Evolutionary conservation across 2,113 vertebrate genomes (phyloP), one percentile per base, ranked within the genome.

Genomic region (Podarcis raffonei): DNA sequence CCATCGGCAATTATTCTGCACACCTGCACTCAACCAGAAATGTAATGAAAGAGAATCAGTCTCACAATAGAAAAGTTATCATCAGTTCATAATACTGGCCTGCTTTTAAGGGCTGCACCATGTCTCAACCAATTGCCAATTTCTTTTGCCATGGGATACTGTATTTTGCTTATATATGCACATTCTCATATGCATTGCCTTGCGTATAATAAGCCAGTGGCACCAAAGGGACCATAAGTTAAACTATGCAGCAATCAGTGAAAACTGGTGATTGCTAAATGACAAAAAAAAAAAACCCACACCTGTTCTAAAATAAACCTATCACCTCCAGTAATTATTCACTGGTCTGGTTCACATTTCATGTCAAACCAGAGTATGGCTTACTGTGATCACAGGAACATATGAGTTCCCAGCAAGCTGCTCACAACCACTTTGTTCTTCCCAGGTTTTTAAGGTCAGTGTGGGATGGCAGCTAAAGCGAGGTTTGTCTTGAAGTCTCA

Each of bases 31-130:
- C 94, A 95, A 89, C 92, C 94, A 94, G 94, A 91, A 94, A 91
- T 88, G 37, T 83, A 93, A 95, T 94, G 92, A 94, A 94, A 95
- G 94, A 94, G 90, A 91, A 95, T 95, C 92, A 93, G 91, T 94
- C 90, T 93, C 91, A 87, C 87, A 89, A 93, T 88, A 78, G 93
- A 92, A 93, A 94, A 92, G 92, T 92, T 81, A 93, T 94, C 90
- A 81, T 72, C 85, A 90, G 48, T 93, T 89, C 92, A 84, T 94
- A 94, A 94, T 23, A 0, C 65, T 25, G 68, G 84, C 72, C 81
- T 57, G 74, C 82, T 94, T 91, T 68, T 57, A 71, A 6, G 88
- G 30, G 27, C 87, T 87, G 81, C 48, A 62, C 89, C 59, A 78
- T 87, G 88, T 89, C 93, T 84, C 75, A 59, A 37, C 88, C 93